Percentiles rank a stretch among this genome's conserved stretches.
Conservation (phyloP, 1,140 invertebrate genomes). For the Drosophila pectinifera region DNA sequence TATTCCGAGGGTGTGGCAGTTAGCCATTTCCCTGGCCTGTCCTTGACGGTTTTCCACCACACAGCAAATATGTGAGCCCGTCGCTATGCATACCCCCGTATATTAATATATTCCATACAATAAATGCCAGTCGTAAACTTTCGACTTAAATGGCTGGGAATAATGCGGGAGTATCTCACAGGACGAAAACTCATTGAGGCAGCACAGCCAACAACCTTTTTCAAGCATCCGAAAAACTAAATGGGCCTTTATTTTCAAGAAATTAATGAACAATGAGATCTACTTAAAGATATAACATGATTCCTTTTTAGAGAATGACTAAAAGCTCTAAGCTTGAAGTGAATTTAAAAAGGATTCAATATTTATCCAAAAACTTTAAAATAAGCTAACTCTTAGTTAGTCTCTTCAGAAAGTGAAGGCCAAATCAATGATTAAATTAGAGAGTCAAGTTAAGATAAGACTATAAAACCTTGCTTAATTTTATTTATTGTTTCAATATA, state of each 20-base stretch:
- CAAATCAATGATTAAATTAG: neutral
- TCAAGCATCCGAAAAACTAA: neutral
- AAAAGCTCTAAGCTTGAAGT: too few species aligned
- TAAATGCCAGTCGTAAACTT: conserved; percentile 71
- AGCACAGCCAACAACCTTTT: neutral
- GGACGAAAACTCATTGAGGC: conserved; percentile 20
- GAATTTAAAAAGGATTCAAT: neutral
- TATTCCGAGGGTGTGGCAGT: conserved; percentile 12
- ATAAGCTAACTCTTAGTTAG: too few species aligned
- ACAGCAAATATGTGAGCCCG: conserved; percentile 1
- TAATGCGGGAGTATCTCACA: conserved; percentile 8
- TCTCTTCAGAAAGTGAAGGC: neutral
- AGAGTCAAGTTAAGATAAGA: neutral
- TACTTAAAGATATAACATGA: neutral
- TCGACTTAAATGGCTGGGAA: conserved; percentile 36
- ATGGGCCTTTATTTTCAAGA: neutral
- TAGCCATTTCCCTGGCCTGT: conserved; percentile 62
- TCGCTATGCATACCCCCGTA: conserved; percentile 32
- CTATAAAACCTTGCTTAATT: too few species aligned
- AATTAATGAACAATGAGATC: neutral
- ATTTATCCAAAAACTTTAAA: neutral
- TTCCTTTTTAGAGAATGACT: neutral
- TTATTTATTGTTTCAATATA: too few species aligned
- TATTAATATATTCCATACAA: conserved; percentile 68
- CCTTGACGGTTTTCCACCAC: conserved; percentile 39